Conservation (phyloP, 2,888 invertebrate species). For the Girardia tigrina region DNA sequence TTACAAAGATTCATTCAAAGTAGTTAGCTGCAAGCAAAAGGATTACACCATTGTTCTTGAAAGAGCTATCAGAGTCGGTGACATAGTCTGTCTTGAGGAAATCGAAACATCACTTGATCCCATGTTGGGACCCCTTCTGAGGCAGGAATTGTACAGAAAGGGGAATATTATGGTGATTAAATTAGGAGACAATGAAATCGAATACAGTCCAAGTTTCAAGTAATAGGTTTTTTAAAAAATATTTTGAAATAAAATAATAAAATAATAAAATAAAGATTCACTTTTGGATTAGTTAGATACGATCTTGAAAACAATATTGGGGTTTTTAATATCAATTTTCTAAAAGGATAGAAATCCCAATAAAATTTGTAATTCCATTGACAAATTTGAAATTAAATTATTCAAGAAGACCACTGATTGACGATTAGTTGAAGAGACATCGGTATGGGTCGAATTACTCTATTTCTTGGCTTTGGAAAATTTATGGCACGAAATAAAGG, state of each 20-base stretch:
- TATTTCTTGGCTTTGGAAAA: too few species aligned
- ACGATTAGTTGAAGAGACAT: too few species aligned
- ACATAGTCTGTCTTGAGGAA: constrained; percentile 47
- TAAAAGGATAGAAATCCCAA: too few species aligned
- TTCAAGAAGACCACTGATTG: too few species aligned
- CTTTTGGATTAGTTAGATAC: neutral
- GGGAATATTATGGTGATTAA: constrained; percentile 45
- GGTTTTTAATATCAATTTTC: too few species aligned
- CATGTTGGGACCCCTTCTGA: constrained; percentile 45
- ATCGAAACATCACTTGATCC: constrained; percentile 48
- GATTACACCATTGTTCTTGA: constrained; percentile 46
- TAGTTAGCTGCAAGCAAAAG: neutral
- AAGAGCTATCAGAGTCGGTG: constrained; percentile 47
- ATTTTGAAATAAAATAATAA: too few species aligned
- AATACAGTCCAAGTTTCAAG: constrained; percentile 49
- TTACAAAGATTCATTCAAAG: neutral
- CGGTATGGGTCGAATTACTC: too few species aligned
- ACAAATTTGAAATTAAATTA: too few species aligned
- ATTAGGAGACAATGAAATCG: constrained; percentile 50
- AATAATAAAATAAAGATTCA: neutral
- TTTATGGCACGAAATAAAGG: too few species aligned
- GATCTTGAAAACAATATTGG: neutral
- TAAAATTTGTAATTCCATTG: too few species aligned
- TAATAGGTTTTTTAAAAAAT: constrained; percentile 38
- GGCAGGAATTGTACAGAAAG: constrained; percentile 45